Evolutionary conservation across 2,888 invertebrate genomes (phyloP), one percentile per base, ranked within the genome.

Genomic region (Danaus chrysippus): DNA sequence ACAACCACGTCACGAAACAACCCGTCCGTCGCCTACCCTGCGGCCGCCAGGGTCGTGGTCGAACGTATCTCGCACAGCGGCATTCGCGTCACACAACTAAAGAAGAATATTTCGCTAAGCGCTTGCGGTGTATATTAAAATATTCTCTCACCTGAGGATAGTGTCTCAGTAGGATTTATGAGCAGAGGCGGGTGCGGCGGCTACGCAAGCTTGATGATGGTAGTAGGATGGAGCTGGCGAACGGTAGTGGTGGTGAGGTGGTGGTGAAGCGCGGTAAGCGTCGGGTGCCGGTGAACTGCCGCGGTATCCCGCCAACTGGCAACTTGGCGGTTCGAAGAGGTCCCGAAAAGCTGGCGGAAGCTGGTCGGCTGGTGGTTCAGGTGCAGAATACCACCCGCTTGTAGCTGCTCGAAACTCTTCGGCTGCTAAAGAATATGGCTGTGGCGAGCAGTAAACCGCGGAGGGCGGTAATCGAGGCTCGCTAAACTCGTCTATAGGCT

Each of bases 121-220:
- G 76, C 77, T 69, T 73, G 76, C 77, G 65, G 67, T 63, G 62
- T 15, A 65, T 66, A 63, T 43, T 69, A 62, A 63, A 49, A 49
- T 61, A 46, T 61, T 15, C 53, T 64, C 85, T 87, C 72, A 90
- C 90, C 90, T 89, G 83, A 82, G 74, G 76, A 74, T 74, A 64
- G 66, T 76, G 70, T 82, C 85, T 91, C 89, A 91, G 85, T 91
- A 90, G 72, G 90, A 91, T 79, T 91, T 91, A 74, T 90, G 91
- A 58, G 89, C 87, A 57, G 88, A 84, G 57, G 89, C 81, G 44
- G 90, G 88, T 58, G 82, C 89, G 52, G 90, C 89, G 56, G 91
- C 92, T 56, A 92, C 92, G 81, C 93, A 93, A 69, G 93, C 92
- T 78, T 93, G 93, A 72, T 93, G 93, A 70, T 93, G 93, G 66